Conservation (phyloP, 2,113 vertebrate species). For the Dipodomys merriami region DNA sequence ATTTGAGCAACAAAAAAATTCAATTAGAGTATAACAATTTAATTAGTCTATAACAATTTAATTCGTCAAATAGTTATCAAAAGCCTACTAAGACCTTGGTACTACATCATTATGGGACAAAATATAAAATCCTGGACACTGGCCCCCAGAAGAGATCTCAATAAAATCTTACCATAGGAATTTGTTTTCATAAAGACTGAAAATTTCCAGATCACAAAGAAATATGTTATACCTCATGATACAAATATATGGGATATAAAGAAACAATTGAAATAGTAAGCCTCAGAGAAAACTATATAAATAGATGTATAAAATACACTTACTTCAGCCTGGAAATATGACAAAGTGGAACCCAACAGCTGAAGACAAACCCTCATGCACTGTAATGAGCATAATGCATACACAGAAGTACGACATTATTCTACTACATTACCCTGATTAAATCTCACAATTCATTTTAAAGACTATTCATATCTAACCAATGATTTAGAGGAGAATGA, state of each 20-base stretch:
- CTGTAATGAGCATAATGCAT: conserved; percentile 32
- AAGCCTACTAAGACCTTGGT: not conserved
- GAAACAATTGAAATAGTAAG: conserved; percentile 34
- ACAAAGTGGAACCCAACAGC: conserved; percentile 55
- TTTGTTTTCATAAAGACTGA: conserved; percentile 11
- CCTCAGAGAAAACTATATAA: conserved; percentile 6
- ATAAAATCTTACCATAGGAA: not conserved
- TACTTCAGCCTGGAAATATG: conserved; percentile 47
- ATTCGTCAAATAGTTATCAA: not conserved
- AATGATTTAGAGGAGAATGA: conserved; percentile 57
- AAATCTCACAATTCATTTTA: conserved; percentile 75
- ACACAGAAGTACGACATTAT: conserved; percentile 46
- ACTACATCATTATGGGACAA: not conserved
- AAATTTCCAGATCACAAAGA: conserved; percentile 5
- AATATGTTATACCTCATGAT: conserved; percentile 25
- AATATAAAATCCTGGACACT: not conserved
- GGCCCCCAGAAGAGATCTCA: not conserved
- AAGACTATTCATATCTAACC: conserved; percentile 74
- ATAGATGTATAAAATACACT: not conserved
- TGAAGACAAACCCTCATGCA: conserved; percentile 47
- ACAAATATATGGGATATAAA: not conserved
- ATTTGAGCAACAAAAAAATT: not conserved
- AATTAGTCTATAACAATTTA: not conserved
- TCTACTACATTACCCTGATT: conserved; percentile 73
- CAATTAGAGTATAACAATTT: not conserved